Base-by-base conservation (phyloP, 2,888 invertebrate species). In the Andrena flavipes region DNA sequence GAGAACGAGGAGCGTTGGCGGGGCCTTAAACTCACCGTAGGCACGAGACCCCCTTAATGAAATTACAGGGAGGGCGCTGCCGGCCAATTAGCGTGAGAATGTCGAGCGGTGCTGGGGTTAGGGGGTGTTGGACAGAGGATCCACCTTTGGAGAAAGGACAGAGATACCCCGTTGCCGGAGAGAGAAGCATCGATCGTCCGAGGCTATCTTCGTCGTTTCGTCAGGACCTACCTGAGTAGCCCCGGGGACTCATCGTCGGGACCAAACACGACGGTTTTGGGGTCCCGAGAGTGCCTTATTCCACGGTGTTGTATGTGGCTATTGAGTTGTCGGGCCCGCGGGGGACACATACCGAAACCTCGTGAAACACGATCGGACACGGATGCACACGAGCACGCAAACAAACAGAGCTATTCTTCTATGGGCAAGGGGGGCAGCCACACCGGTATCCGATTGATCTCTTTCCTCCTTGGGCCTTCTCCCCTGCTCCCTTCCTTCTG, bases 301-400 rank as follows among this genome's bases (percentile, higher is more conserved):
- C 86, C 84, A 60, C 68, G 74, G 82, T 88, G 84, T 88, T 88
- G 84, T 88, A 83, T 87, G 87, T 85, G 85, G 87, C 92, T 92
- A 93, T 93, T 93, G 92, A 92, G 92, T 92, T 89, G 92, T 92
- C 90, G 90, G 90, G 84, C 89, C 90, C 88, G 90, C 89, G 87
- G 90, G 85, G 87, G 87, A 89, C 91, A 90, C 88, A 90, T 89
- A 90, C 90, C 89, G 83, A 91, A 92, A 90, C 89, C 91, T 91
- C 90, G 90, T 92, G 92, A 92, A 92, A 93, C 92, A 92, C 91
- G 92, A 93, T 93, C 92, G 87, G 92, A 92, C 92, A 93, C 90
- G 91, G 91, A 92, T 92, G 93, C 91, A 92, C 91, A 91, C 90
- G 88, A 87, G 86, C 91, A 90, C 89, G 89, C 93, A 92, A 92